These are phyloP conservation scores for Ruditapes philippinarum DNA, from an alignment of 1,140 invertebrate species.

Conservation along the genomic window DNA sequence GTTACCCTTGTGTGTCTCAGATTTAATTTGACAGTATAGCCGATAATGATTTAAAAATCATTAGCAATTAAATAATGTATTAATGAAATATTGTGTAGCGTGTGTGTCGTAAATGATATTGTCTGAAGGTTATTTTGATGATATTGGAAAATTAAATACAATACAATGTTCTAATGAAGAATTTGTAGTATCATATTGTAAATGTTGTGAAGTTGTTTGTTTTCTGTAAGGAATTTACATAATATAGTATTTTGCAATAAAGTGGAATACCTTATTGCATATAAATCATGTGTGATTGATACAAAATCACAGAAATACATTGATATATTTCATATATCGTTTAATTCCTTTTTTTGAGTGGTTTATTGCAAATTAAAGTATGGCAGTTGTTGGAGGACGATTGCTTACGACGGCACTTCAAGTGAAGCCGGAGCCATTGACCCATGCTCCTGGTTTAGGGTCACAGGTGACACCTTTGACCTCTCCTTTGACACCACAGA, in stretches of 20 bases:
- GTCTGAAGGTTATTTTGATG: not conserved
- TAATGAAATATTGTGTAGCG: not conserved
- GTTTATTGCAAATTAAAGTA: too few relatives aligned
- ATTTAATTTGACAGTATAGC: not conserved
- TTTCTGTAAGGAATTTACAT: not conserved
- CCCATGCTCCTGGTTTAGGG: not conserved
- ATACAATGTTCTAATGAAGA: not conserved
- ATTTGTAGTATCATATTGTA: not conserved
- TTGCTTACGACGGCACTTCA: not conserved
- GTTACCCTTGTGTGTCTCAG: not conserved
- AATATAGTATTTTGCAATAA: not conserved
- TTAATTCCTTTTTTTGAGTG: too few relatives aligned
- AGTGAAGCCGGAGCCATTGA: conserved; percentile 5
- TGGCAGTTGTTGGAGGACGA: conserved; percentile 14
- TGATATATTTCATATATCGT: too few relatives aligned
- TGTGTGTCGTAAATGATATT: not conserved
- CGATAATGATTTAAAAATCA: conserved; percentile 3
- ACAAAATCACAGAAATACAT: too few relatives aligned
- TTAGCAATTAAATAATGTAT: not conserved
- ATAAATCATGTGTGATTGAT: too few relatives aligned
- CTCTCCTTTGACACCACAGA: not conserved
- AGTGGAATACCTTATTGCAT: too few relatives aligned
- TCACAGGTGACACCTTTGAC: not conserved
- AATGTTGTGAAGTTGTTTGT: not conserved
- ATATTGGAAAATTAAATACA: not conserved